Base-by-base conservation (phyloP, 2,113 vertebrate genomes). In the Calidris pugnax region DNA sequence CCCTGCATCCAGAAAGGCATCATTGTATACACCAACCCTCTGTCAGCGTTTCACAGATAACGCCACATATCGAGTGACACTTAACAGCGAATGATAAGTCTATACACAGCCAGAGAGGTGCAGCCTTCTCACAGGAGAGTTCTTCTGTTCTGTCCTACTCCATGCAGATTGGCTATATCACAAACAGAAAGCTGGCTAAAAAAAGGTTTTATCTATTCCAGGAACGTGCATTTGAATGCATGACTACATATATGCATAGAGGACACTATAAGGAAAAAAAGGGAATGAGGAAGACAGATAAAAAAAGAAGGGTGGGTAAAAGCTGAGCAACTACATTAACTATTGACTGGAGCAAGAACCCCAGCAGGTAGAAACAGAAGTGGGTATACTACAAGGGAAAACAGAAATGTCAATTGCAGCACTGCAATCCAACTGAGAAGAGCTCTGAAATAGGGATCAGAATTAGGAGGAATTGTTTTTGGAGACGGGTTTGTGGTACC, bases 21-120 rank as follows among this genome's bases (percentile, higher is more conserved):
- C 10, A 3, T 1, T 48, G 13, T 23, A 35, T 37, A 57, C 18
- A 33, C 2, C 30, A 43, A 14, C 14, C 26, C 27, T 37, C 27
- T 37, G n/a, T n/a, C 71, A 80, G 14, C 3, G 0, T 41, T 30
- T 47, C 37, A 16, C 33, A 48, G 37, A 22, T 59, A 90, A 71
- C 0, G 0, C 5, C 16, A 22, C 4, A 0, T 43, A 37, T 72
- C 1, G 4, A 11, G 0, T 7, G 22, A 39, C 32, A 18, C 18
- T 33, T 64, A 81, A 68, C 8, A 47, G 21, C 18, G 68, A 45
- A 51, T 4, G 0, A 5, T n/a, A 79, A 68, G 33, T 23, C 50
- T 55, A 62, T 28, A 69, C 22, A 73, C 19, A 68, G 27, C 1
- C 26, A 56, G 50, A 82, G n/a, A 59, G 4, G 5, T 59, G 32